These are phyloP conservation scores for Tympanuchus pallidicinctus DNA, from an alignment of 2,113 vertebrate species.

Conservation along the genomic window DNA sequence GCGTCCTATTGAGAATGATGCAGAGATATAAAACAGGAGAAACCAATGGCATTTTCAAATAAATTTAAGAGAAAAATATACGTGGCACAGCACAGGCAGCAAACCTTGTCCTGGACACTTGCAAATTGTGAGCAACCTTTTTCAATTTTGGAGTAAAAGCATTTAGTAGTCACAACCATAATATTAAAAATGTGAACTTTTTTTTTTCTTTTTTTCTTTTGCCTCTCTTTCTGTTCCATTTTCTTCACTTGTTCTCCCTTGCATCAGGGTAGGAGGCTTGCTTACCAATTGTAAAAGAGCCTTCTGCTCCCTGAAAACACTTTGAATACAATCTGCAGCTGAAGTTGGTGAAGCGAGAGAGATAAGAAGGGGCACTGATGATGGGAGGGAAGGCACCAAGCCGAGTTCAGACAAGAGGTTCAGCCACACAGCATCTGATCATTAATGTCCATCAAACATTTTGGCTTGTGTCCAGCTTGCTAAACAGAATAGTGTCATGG, in stretches of 20 bases:
- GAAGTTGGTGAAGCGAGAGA: constrained; percentile 53
- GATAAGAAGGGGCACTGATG: constrained; percentile 60
- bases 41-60: not conserved
- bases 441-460: constrained; percentile 54
- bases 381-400: constrained; percentile 53
- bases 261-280: not conserved
- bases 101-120: not conserved
- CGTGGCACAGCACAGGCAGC: not conserved
- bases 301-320: not conserved
- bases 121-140: not conserved
- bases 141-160: not conserved
- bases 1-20: not conserved
- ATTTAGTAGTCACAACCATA: not conserved
- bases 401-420: constrained; percentile 44
- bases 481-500: constrained; percentile 2
- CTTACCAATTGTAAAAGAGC: not conserved
- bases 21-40: not conserved
- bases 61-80: not conserved
- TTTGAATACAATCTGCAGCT: constrained; percentile 13
- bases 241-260: not conserved
- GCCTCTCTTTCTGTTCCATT: not conserved
- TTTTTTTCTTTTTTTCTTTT: not conserved
- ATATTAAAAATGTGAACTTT: not conserved
- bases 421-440: constrained; percentile 45
- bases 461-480: constrained; percentile 34